Evolutionary conservation across 2,797 vertebrate species (phyloP).

Genomic region (Clarias platycephalus): DNA sequence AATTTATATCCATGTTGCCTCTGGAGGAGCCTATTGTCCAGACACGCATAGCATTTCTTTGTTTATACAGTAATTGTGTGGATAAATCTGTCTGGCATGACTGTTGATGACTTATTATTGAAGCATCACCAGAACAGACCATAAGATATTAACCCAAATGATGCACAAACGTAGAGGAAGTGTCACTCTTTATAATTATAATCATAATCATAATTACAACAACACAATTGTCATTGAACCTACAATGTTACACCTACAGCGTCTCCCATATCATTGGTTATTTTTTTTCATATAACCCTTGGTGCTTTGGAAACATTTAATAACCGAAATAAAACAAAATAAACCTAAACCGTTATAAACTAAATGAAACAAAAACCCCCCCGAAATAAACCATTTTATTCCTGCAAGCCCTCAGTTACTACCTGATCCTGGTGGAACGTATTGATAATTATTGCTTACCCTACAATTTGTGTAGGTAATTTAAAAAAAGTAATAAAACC

Average conservation of each 20-base stretch:
- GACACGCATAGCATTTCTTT: neutral
- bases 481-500: neutral
- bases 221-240: neutral
- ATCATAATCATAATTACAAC: neutral
- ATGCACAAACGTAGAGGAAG: neutral
- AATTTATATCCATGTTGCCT: slow-evolving; percentile 31
- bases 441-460: neutral
- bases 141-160: neutral
- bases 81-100: slow-evolving; percentile 2
- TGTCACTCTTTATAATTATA: neutral
- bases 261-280: no score
- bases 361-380: no score
- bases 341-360: no score
- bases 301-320: no score
- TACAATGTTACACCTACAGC: neutral
- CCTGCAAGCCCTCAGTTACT: neutral
- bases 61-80: slow-evolving; percentile 16
- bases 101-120: neutral
- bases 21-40: slow-evolving; percentile 12
- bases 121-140: neutral
- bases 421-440: neutral
- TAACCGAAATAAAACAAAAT: no score
- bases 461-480: neutral
- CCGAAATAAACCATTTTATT: no score
- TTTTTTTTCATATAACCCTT: no score